Percentiles rank a stretch among this genome's conserved stretches.
Conservation (phyloP, 2,113 vertebrate genomes). For the Cebidichthys violaceus region DNA sequence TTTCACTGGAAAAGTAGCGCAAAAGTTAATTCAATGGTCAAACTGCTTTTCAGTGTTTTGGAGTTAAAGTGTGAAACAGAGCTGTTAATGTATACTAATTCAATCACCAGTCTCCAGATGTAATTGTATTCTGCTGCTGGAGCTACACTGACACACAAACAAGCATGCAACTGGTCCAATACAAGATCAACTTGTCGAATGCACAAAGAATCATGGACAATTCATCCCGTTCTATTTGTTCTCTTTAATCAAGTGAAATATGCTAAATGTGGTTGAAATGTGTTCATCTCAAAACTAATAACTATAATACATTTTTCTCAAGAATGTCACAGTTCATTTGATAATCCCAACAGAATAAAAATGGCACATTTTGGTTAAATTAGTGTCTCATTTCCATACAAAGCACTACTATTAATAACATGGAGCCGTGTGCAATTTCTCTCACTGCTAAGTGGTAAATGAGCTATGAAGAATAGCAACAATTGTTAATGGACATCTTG, state of each 20-base stretch:
- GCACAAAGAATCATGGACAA: background rate
- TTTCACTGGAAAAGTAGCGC: too few species aligned
- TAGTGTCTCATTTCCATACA: conserved; percentile 78
- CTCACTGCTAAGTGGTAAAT: conserved; percentile 85
- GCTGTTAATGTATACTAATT: background rate
- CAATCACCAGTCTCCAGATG: background rate
- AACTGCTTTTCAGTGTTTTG: background rate
- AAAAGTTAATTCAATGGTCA: background rate
- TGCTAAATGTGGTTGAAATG: conserved; percentile 39
- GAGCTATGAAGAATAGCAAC: conserved; percentile 89
- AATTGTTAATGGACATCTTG: conserved; percentile 92
- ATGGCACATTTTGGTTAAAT: conserved; percentile 72
- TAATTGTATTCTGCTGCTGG: conserved; percentile 6
- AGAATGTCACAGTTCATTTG: conserved; percentile 64
- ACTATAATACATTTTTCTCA: conserved; percentile 42
- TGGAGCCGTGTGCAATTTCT: conserved; percentile 70
- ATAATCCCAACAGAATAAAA: conserved; percentile 70
- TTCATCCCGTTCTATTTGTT: conserved; percentile 30
- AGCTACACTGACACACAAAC: background rate
- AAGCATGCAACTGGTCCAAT: background rate
- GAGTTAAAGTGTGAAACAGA: background rate
- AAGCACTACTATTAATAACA: conserved; percentile 81
- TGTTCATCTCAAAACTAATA: conserved; percentile 51
- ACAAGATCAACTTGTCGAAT: conserved; percentile 16
- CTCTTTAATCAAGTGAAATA: conserved; percentile 50